These are phyloP conservation scores for Bedellia somnulentella DNA, from an alignment of 2,888 invertebrate genomes.

Conservation along the genomic window DNA sequence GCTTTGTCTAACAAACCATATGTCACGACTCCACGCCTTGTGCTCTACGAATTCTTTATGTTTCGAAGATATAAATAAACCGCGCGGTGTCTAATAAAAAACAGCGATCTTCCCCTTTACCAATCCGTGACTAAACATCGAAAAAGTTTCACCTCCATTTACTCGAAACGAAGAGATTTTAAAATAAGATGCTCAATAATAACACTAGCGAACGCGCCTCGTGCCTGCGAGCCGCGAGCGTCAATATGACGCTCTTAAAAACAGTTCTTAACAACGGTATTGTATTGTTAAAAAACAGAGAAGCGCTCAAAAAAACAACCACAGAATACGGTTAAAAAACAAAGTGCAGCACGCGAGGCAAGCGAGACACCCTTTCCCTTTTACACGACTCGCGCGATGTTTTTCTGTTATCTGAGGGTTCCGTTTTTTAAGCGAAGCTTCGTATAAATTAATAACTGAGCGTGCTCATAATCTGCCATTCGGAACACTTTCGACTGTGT, in stretches of 20 bases:
- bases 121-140: conserved; percentile 44
- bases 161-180: conserved; percentile 40
- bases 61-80: conserved; percentile 30
- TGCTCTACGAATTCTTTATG: too few species aligned
- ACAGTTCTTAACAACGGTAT: conserved; percentile 48
- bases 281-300: conserved; percentile 58
- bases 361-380: conserved; percentile 56
- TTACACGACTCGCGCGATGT: conserved; percentile 50
- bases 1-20: conserved; percentile 43
- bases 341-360: conserved; percentile 54
- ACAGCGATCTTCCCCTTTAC: conserved; percentile 36
- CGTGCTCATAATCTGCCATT: conserved; percentile 55
- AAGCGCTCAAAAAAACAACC: conserved; percentile 56
- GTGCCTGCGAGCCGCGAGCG: conserved; percentile 30
- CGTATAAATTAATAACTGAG: conserved; percentile 62
- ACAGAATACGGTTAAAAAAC: conserved; percentile 53
- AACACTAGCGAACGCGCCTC: conserved; percentile 37
- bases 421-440: conserved; percentile 49
- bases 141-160: conserved; percentile 39
- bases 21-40: conserved; percentile 24
- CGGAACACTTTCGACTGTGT: conserved; percentile 58
- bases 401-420: conserved; percentile 48
- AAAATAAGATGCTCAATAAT: conserved; percentile 42
- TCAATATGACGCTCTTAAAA: conserved; percentile 54
- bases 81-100: conserved; percentile 21